Conservation (phyloP, 2,888 invertebrate species). For the Drosophila sordidula region DNA sequence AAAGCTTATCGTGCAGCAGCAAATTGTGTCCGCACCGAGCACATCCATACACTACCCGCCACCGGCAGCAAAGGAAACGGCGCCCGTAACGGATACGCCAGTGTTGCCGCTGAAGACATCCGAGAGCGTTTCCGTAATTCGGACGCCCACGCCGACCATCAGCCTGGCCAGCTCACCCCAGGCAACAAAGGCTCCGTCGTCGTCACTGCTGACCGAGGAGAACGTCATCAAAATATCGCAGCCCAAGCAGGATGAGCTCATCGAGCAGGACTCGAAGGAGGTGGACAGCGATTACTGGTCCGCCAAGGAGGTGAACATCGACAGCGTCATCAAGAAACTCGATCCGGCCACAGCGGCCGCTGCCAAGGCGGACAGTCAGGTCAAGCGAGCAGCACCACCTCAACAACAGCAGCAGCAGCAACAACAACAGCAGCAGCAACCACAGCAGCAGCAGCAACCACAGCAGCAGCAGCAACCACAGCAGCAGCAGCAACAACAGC, state of each 20-base stretch:
- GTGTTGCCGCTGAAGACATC: conserved; percentile 60
- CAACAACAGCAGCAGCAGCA: conserved; percentile 6
- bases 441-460: not conserved
- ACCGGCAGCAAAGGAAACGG: conserved; percentile 31
- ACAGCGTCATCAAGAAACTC: conserved; percentile 92
- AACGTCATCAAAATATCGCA: conserved; percentile 82
- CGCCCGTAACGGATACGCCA: conserved; percentile 1
- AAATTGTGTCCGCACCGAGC: conserved; percentile 63
- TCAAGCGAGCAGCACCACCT: conserved; percentile 27
- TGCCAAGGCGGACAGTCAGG: conserved; percentile 46
- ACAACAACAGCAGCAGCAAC: conserved; percentile 17
- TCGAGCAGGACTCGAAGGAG: conserved; percentile 87
- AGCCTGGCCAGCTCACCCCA: conserved; percentile 47
- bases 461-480: conserved; percentile 18
- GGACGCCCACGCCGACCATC: conserved; percentile 63
- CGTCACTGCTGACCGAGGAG: conserved; percentile 80
- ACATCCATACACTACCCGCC: conserved; percentile 52
- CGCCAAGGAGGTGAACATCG: conserved; percentile 91
- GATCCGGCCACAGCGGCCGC: conserved; percentile 85
- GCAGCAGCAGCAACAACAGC: conserved; percentile 2
- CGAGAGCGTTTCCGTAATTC: conserved; percentile 71
- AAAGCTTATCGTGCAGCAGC: conserved; percentile 77
- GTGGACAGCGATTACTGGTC: conserved; percentile 91
- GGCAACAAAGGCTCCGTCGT: conserved; percentile 29
- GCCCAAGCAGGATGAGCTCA: conserved; percentile 81